Conservation (phyloP, 1,140 invertebrate genomes). For the Cydia splendana region DNA sequence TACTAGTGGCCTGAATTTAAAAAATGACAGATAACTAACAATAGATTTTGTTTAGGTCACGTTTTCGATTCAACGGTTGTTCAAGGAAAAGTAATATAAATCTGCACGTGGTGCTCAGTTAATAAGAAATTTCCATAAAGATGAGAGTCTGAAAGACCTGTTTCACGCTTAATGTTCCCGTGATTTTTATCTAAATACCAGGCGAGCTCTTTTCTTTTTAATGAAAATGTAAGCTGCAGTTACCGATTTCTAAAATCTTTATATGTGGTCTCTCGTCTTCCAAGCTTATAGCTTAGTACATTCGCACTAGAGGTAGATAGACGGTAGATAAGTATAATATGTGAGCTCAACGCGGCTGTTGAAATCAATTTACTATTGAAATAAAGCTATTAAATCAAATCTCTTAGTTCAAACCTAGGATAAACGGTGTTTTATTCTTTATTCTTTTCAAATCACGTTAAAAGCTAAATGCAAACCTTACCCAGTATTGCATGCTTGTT, state of each 20-base stretch:
- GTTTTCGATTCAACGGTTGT: background rate
- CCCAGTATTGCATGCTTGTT: background rate
- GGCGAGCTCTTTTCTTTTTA: background rate
- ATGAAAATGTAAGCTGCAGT: background rate
- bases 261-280: too few species aligned
- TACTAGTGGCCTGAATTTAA: too few species aligned
- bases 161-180: background rate
- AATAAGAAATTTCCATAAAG: background rate
- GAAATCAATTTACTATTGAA: too few species aligned
- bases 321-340: too few species aligned
- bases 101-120: background rate
- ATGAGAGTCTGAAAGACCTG: background rate
- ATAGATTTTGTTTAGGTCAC: background rate
- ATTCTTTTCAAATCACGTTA: background rate
- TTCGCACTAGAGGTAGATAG: too few species aligned
- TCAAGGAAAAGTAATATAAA: slow-evolving; percentile 4
- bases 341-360: too few species aligned
- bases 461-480: background rate
- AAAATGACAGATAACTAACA: too few species aligned
- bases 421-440: background rate
- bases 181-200: background rate
- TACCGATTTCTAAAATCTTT: too few species aligned
- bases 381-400: too few species aligned
- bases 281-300: too few species aligned
- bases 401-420: background rate